Evolutionary conservation across 2,113 vertebrate species (phyloP).

Genomic region (Myrmecobius fasciatus): DNA sequence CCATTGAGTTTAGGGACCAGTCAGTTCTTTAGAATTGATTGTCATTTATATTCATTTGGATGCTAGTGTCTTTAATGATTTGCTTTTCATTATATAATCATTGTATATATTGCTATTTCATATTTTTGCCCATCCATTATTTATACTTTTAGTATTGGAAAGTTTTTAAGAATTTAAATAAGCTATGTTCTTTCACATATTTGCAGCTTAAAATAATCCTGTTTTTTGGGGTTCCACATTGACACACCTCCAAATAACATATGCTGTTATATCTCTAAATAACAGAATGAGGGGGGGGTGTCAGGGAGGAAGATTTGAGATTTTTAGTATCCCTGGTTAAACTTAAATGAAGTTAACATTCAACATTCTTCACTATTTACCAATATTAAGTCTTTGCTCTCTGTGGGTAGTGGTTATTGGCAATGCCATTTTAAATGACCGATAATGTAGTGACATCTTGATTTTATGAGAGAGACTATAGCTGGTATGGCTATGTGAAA

Average conservation of each 20-base stretch:
- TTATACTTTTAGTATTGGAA: not conserved
- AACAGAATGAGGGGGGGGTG: not conserved
- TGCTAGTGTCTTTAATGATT: not conserved
- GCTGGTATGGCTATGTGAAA: not conserved
- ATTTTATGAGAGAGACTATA: not conserved
- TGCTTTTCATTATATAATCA: not conserved
- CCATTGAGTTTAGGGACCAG: not conserved
- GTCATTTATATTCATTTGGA: not conserved
- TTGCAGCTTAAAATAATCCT: not conserved
- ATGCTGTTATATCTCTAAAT: conserved; percentile 8
- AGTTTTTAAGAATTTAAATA: conserved; percentile 23
- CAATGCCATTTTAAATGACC: conserved; percentile 15
- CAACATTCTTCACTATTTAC: not conserved
- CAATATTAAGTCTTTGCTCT: not conserved
- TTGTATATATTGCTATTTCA: not conserved
- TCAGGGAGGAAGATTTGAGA: not conserved
- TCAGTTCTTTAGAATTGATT: not conserved
- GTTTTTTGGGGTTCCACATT: not conserved
- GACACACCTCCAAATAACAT: not conserved
- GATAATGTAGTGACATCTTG: not conserved
- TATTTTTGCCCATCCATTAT: conserved; percentile 22
- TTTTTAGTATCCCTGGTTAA: not conserved
- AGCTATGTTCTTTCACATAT: conserved; percentile 9
- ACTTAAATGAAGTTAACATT: not conserved
- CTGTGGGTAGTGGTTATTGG: not conserved